A percentile compares a stretch with the other conserved stretches of the same genome.
phyloP scores from a whole-genome alignment of 2,888 invertebrate genomes.

The Pollenia labialis region DNA sequence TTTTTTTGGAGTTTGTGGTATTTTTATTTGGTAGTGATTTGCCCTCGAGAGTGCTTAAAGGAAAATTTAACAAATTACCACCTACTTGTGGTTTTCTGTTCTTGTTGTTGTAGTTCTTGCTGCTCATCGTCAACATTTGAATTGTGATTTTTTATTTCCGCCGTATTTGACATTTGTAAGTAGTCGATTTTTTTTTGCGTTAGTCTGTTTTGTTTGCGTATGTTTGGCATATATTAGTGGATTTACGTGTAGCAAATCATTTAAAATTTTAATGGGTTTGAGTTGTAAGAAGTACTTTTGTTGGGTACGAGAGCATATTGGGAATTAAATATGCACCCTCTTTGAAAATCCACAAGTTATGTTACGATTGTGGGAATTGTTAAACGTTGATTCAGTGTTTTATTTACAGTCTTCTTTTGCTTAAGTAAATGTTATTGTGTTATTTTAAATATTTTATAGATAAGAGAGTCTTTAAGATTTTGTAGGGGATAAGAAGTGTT shows the following conservation, averaged over 20 bases:
- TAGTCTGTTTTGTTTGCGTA: conserved; percentile 52
- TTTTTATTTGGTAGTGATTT: conserved; percentile 71
- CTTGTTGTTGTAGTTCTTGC: background rate
- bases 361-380: conserved; percentile 48
- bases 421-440: conserved; percentile 64
- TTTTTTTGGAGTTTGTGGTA: conserved; percentile 26
- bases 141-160: conserved; percentile 71
- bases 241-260: conserved; percentile 73
- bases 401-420: conserved; percentile 54
- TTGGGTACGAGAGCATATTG: conserved; percentile 30
- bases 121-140: conserved; percentile 63
- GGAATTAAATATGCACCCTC: conserved; percentile 73
- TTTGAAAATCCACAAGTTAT: conserved; percentile 15
- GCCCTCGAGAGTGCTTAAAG: conserved; percentile 74
- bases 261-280: conserved; percentile 68
- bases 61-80: conserved; percentile 75
- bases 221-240: conserved; percentile 71
- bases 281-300: conserved; percentile 47
- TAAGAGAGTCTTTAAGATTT: conserved; percentile 14
- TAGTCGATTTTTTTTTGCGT: conserved; percentile 45
- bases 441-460: conserved; percentile 35
- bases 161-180: conserved; percentile 70
- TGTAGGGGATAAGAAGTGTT: conserved; percentile 1
- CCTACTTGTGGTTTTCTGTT: conserved; percentile 71
- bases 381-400: conserved; percentile 55